Evolutionary conservation across 2,888 invertebrate species (phyloP).

Genomic region (Incurvaria masculella): DNA sequence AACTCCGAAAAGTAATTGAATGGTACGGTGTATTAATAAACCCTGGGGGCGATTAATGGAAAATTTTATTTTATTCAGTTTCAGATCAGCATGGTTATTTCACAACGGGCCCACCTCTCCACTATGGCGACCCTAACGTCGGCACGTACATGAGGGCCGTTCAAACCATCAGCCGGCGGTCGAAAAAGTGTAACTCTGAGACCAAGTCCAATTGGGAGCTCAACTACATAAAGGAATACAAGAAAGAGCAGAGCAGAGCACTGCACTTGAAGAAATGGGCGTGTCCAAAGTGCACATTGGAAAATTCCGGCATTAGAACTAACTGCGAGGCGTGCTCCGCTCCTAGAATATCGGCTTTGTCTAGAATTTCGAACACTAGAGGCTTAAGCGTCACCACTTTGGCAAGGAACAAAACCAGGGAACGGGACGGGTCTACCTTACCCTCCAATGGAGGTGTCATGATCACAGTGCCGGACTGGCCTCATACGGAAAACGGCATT

Average conservation of each 20-base stretch:
- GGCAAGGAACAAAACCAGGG: conserved; percentile 37
- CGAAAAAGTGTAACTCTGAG: conserved; percentile 39
- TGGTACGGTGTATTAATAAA: too few species aligned
- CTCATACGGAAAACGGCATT: conserved; percentile 34
- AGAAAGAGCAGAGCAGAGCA: conserved; percentile 40
- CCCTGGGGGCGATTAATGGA: too few species aligned
- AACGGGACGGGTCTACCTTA: conserved; percentile 38
- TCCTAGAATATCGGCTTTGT: conserved; percentile 50
- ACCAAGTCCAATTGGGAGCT: conserved; percentile 50
- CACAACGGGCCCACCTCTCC: conserved; percentile 21
- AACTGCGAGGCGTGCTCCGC: conserved; percentile 75
- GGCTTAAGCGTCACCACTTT: conserved; percentile 47
- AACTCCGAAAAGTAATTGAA: too few species aligned
- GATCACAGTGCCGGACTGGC: conserved; percentile 65
- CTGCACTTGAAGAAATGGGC: conserved; percentile 60
- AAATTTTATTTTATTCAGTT: too few species aligned
- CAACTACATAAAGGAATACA: conserved; percentile 47
- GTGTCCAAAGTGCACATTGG: conserved; percentile 71
- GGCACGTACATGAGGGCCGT: conserved; percentile 45
- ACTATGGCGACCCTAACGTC: conserved; percentile 27
- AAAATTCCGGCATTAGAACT: conserved; percentile 63
- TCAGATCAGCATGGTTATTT: conserved; percentile 26
- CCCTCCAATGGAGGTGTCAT: conserved; percentile 57
- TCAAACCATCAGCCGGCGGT: conserved; percentile 46
- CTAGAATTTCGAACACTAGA: conserved; percentile 39